A percentile compares a stretch with the other conserved stretches of the same genome.
These are phyloP conservation scores for Rhodophaea formosa DNA, from an alignment of 2,888 invertebrate genomes.

Conservation along the genomic window DNA sequence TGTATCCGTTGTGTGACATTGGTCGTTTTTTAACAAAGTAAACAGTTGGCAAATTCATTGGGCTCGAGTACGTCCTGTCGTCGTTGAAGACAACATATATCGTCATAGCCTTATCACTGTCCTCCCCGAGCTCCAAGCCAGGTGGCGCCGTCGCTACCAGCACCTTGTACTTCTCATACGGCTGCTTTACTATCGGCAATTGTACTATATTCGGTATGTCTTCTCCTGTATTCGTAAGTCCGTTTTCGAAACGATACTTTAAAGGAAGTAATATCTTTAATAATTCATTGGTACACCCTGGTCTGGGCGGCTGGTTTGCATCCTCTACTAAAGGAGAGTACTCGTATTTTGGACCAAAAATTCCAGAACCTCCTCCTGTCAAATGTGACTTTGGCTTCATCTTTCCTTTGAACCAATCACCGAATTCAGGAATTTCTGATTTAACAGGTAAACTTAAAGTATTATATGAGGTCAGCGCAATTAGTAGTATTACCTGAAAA, in stretches of 20 bases:
- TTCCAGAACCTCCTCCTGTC: neutral
- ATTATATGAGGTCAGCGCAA: neutral
- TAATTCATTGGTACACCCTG: neutral
- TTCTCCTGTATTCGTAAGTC: constrained; percentile 10
- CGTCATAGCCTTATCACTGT: constrained; percentile 40
- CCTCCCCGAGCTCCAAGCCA: constrained; percentile 42
- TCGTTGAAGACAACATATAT: constrained; percentile 62
- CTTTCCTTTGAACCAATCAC: neutral
- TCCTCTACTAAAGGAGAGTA: neutral
- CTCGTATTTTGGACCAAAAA: neutral
- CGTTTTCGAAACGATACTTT: neutral
- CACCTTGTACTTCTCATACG: constrained; percentile 56
- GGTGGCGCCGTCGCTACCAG: constrained; percentile 63
- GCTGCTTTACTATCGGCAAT: constrained; percentile 53
- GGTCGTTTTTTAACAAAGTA: constrained; percentile 56
- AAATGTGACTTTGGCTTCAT: neutral
- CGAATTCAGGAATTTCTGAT: neutral
- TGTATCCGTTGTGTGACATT: constrained; percentile 14
- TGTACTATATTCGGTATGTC: constrained; percentile 39
- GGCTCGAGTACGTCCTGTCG: constrained; percentile 26
- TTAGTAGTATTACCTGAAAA: neutral
- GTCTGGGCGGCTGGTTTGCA: neutral
- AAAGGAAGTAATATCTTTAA: neutral
- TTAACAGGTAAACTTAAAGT: neutral
- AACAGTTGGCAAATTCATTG: constrained; percentile 48